A percentile compares a stretch with the other conserved stretches of the same genome.
These are phyloP conservation scores for Semicossyphus pulcher DNA, from an alignment of 2,113 vertebrate genomes.

Conservation along the genomic window DNA sequence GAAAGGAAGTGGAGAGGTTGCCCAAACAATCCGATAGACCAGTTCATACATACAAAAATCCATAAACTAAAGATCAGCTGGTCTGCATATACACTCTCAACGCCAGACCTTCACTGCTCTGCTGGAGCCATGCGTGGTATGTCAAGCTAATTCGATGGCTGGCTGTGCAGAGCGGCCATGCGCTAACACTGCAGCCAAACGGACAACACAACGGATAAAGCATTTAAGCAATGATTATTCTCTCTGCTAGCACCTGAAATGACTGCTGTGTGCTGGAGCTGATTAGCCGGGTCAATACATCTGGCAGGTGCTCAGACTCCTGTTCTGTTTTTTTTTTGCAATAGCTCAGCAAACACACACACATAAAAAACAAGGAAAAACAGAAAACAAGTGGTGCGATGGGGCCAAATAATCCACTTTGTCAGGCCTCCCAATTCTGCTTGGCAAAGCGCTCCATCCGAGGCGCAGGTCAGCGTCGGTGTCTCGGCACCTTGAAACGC, in stretches of 20 bases:
- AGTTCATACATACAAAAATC: constrained; percentile 76
- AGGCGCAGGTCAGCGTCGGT: constrained; percentile 64
- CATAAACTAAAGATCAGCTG: constrained; percentile 79
- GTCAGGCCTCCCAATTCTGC: constrained; percentile 75
- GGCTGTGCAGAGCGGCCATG: constrained; percentile 58
- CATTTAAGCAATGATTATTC: constrained; percentile 74
- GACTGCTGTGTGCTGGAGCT: constrained; percentile 57
- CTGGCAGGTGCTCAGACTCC: constrained; percentile 74
- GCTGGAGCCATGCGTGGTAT: constrained; percentile 60
- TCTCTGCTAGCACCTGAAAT: constrained; percentile 78
- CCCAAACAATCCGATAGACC: constrained; percentile 69
- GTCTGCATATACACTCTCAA: constrained; percentile 66
- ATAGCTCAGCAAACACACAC: constrained; percentile 58
- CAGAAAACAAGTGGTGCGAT: constrained; percentile 56
- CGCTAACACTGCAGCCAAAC: constrained; percentile 55
- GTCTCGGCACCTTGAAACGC: constrained; percentile 65
- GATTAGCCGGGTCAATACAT: constrained; percentile 77
- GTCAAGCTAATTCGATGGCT: constrained; percentile 64
- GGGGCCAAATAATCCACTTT: constrained; percentile 78
- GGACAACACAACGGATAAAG: constrained; percentile 58
- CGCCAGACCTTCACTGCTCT: constrained; percentile 58
- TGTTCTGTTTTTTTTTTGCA: constrained; percentile 51
- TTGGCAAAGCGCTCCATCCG: constrained; percentile 62
- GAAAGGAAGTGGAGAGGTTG: constrained; percentile 40
- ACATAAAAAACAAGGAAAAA: constrained; percentile 17